Percentiles rank a stretch among this genome's conserved stretches.
Evolutionary conservation across 1,140 invertebrate species (phyloP).

Genomic region (Solenopsis invicta): DNA sequence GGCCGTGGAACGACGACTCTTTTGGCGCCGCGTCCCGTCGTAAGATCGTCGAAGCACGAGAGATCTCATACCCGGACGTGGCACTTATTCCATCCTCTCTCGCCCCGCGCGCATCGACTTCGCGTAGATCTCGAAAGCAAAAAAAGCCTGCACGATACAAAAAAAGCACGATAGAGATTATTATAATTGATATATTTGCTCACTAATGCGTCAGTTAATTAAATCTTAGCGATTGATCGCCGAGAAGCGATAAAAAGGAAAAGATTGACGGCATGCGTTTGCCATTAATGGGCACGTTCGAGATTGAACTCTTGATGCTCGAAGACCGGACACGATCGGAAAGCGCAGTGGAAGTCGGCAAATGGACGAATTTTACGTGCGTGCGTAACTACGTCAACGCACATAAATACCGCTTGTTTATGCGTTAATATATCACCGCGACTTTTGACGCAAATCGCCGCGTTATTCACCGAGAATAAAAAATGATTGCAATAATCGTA

Average conservation of each 20-base stretch:
- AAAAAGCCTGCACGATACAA: background rate
- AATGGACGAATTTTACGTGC: background rate
- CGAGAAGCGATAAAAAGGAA: background rate
- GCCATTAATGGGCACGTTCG: background rate
- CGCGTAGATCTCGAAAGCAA: background rate
- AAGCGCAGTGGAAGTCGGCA: background rate
- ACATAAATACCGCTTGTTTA: slow-evolving; percentile 47
- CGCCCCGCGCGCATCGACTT: background rate
- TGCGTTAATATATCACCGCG: slow-evolving; percentile 11
- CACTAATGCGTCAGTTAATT: background rate
- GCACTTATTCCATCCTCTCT: background rate
- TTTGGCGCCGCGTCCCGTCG: background rate
- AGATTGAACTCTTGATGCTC: background rate
- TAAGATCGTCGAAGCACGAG: slow-evolving; percentile 7
- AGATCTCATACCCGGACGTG: background rate
- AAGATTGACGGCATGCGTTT: background rate
- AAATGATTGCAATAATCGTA: too few species aligned
- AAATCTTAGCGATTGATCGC: background rate
- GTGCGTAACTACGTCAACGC: background rate
- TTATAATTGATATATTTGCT: background rate
- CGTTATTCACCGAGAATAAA: background rate
- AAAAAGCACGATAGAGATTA: background rate
- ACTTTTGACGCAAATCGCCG: slow-evolving; percentile 28
- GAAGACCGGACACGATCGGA: background rate
- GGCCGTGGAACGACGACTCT: slow-evolving; percentile 18